Conservation (phyloP, 2,797 vertebrate species). For the Takifugu rubripes region DNA sequence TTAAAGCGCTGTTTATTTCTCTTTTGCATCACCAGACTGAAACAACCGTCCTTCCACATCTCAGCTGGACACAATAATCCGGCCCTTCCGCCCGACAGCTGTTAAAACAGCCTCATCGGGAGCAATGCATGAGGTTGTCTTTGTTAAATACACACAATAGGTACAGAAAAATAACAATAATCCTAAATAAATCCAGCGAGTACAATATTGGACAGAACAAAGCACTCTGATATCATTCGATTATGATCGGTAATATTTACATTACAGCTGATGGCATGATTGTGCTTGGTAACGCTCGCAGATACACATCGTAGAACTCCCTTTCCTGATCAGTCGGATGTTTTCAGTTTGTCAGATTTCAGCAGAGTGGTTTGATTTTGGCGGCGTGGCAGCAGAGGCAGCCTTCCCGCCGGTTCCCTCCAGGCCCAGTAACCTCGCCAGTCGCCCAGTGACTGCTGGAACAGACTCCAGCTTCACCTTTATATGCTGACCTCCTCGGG, state of each 20-base stretch:
- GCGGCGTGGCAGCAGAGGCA: constrained; percentile 7
- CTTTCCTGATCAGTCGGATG: constrained; percentile 17
- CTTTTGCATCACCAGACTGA: constrained; percentile 35
- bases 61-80: constrained; percentile 17
- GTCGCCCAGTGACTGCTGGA: too few species aligned
- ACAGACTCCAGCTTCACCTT: too few species aligned
- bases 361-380: constrained; percentile 12
- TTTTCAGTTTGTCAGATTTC: constrained; percentile 12
- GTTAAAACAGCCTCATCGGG: constrained; percentile 25
- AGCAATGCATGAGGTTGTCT: constrained; percentile 19
- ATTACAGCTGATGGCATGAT: constrained; percentile 54
- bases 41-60: constrained; percentile 20
- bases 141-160: constrained; percentile 41
- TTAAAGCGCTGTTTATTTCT: constrained; percentile 35
- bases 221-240: constrained; percentile 39
- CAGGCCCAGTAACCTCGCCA: too few species aligned
- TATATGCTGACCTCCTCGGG: too few species aligned
- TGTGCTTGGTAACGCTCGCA: constrained; percentile 59
- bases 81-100: neutral
- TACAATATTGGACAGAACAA: constrained; percentile 37
- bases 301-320: constrained; percentile 31
- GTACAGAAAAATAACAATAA: constrained; percentile 52
- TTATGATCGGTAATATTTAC: constrained; percentile 59
- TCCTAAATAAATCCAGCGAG: constrained; percentile 3
- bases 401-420: neutral